phyloP scores from a whole-genome alignment of 2,888 invertebrate species.

The Venustoraphidia nigricollis region DNA sequence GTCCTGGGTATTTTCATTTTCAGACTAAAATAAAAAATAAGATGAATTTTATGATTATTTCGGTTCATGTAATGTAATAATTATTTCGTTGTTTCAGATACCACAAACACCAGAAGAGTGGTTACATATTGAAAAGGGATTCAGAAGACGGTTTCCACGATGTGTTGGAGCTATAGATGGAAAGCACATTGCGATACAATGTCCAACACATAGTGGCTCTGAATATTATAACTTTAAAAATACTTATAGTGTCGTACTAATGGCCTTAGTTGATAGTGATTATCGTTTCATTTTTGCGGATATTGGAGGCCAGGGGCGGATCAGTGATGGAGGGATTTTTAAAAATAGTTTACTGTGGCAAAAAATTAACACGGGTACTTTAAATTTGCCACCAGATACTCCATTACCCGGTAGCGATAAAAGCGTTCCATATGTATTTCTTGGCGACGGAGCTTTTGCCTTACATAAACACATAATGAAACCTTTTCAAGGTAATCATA shows the following conservation, averaged over 20 bases:
- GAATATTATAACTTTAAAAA: slow-evolving; percentile 18
- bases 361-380: slow-evolving; percentile 6
- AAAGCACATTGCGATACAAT: slow-evolving; percentile 15
- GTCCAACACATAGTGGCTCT: slow-evolving; percentile 13
- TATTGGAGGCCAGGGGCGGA: slow-evolving; percentile 18
- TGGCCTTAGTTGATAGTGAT: slow-evolving; percentile 15
- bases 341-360: slow-evolving; percentile 7
- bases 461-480: slow-evolving; percentile 11
- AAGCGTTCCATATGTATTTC: slow-evolving; percentile 11
- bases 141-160: slow-evolving; percentile 10
- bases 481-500: slow-evolving; percentile 11
- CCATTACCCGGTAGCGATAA: slow-evolving; percentile 9
- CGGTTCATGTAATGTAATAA: too few species aligned
- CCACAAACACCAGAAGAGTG: slow-evolving; percentile 1
- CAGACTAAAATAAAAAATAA: too few species aligned
- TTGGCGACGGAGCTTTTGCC: slow-evolving; percentile 9
- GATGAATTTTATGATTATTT: too few species aligned
- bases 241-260: slow-evolving; percentile 15
- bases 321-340: slow-evolving; percentile 14
- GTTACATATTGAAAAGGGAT: slow-evolving; percentile 2
- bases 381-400: slow-evolving; percentile 4
- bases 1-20: too few species aligned
- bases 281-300: slow-evolving; percentile 18
- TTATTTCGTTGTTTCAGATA: slow-evolving; percentile 10
- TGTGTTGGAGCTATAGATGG: slow-evolving; percentile 4